phyloP scores from a whole-genome alignment of 1,140 invertebrate species.

The Phortica variegata region DNA sequence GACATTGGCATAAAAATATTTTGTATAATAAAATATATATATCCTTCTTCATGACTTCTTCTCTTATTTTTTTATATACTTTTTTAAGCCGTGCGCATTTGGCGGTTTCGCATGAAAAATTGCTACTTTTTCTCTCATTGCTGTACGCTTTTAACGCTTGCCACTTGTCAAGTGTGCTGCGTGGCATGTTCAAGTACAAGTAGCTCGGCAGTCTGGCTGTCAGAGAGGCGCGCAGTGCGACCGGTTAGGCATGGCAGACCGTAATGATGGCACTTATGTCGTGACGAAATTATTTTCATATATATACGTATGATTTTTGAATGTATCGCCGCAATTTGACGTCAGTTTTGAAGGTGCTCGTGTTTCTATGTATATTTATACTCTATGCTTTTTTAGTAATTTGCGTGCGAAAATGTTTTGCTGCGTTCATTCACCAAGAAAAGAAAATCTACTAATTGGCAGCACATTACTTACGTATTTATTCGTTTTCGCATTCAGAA shows the following conservation, averaged over 20 bases:
- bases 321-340: conserved; percentile 30
- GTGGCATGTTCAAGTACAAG: background rate
- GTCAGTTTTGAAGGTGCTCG: background rate
- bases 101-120: conserved; percentile 54
- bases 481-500: conserved; percentile 36
- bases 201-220: background rate
- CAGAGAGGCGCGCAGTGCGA: background rate
- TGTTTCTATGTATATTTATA: background rate
- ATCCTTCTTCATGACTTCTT: conserved; percentile 15
- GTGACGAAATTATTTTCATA: conserved; percentile 53
- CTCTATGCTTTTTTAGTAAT: conserved; percentile 6
- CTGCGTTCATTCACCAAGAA: too few relatives aligned
- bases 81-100: conserved; percentile 36
- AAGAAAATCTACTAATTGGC: conserved; percentile 42
- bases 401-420: conserved; percentile 38
- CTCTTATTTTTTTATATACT: conserved; percentile 26
- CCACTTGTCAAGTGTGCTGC: conserved; percentile 35
- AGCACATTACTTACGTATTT: conserved; percentile 52
- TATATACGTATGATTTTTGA: conserved; percentile 21
- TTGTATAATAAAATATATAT: conserved; percentile 14
- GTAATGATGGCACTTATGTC: conserved; percentile 55
- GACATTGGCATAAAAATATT: conserved; percentile 13
- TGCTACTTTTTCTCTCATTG: conserved; percentile 32
- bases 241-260: conserved; percentile 15
- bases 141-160: conserved; percentile 25